Evolutionary conservation across 2,113 vertebrate genomes (phyloP).

Genomic region (Rostratula benghalensis): DNA sequence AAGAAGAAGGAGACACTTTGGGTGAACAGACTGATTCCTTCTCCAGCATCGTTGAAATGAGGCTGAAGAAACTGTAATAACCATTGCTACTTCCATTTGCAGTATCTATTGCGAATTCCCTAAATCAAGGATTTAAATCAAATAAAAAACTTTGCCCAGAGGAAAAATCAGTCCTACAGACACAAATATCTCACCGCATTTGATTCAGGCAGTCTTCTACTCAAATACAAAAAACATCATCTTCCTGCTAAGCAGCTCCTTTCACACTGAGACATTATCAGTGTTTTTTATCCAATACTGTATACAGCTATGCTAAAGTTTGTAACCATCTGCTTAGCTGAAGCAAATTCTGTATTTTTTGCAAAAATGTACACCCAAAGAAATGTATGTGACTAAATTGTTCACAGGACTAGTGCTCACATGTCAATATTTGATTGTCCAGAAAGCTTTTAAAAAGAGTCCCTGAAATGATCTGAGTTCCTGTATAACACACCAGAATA

Average conservation of each 20-base stretch:
- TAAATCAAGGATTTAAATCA: slow-evolving; percentile 15
- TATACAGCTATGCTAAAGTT: not conserved
- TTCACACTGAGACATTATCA: not conserved
- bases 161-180: not conserved
- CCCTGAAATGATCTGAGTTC: not conserved
- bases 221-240: not conserved
- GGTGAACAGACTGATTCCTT: not conserved
- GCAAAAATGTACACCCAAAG: not conserved
- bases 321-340: not conserved
- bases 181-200: not conserved
- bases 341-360: not conserved
- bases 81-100: not conserved
- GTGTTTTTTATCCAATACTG: not conserved
- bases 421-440: not conserved
- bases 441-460: not conserved
- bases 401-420: not conserved
- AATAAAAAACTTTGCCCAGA: not conserved
- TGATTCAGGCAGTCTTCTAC: not conserved
- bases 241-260: not conserved
- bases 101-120: not conserved
- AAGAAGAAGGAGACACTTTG: not conserved
- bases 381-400: not conserved
- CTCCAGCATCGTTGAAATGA: not conserved
- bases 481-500: not conserved
- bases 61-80: not conserved